Evolutionary conservation across 2,888 invertebrate genomes (phyloP).

Genomic region (Cantharis nigra): DNA sequence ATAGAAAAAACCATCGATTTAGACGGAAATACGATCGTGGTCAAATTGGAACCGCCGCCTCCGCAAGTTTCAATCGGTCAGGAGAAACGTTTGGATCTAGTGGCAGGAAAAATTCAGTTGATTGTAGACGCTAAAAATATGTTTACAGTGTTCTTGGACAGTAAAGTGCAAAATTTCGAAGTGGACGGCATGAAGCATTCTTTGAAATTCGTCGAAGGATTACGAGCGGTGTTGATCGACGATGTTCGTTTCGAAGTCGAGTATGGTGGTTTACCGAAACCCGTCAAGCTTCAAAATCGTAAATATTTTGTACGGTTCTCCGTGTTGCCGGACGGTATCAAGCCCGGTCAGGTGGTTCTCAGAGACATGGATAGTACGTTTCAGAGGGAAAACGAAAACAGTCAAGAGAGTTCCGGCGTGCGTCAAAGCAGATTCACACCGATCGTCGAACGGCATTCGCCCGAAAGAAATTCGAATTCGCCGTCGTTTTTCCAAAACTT

Average conservation of each 20-base stretch:
- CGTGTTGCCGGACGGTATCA: conserved; percentile 73
- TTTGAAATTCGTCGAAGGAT: conserved; percentile 78
- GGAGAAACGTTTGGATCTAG: conserved; percentile 75
- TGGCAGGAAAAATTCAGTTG: conserved; percentile 82
- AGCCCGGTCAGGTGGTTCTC: conserved; percentile 72
- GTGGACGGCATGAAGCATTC: conserved; percentile 74
- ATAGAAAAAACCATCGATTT: conserved; percentile 81
- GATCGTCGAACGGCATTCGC: conserved; percentile 33
- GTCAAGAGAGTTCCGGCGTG: conserved; percentile 35
- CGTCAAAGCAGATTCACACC: conserved; percentile 34
- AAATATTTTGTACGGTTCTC: conserved; percentile 84
- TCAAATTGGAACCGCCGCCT: conserved; percentile 87
- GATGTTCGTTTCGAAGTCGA: conserved; percentile 78
- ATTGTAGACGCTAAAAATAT: conserved; percentile 81
- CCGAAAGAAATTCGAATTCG: conserved; percentile 50
- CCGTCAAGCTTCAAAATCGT: conserved; percentile 72
- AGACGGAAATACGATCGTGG: conserved; percentile 73
- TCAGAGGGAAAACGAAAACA: conserved; percentile 42
- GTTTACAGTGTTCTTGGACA: conserved; percentile 81
- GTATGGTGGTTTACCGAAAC: conserved; percentile 83
- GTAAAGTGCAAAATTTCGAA: conserved; percentile 79
- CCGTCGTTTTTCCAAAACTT: conserved; percentile 49
- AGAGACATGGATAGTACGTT: conserved; percentile 71
- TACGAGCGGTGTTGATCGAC: conserved; percentile 78
- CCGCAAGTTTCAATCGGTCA: conserved; percentile 93